phyloP scores from a whole-genome alignment of 2,888 invertebrate species.

The Lasioglossum marginatum region DNA sequence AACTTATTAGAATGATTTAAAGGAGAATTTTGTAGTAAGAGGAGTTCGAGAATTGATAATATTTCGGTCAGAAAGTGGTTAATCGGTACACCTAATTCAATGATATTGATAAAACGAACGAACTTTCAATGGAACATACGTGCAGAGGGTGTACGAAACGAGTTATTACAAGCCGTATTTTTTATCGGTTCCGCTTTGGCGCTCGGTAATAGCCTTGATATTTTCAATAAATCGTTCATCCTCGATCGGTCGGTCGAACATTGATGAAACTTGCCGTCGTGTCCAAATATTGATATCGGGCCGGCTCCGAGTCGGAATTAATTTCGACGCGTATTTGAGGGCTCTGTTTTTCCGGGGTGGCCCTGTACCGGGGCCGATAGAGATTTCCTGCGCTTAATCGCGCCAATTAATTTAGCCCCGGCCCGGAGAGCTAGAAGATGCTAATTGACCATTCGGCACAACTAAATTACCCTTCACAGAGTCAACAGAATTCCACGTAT shows the following conservation, averaged over 20 bases:
- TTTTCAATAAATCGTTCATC: constrained; percentile 8
- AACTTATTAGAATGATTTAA: too few relatives aligned
- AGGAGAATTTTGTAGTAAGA: not conserved
- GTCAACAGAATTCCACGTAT: constrained; percentile 36
- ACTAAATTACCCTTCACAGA: constrained; percentile 47
- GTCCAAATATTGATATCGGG: constrained; percentile 4
- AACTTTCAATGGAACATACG: not conserved
- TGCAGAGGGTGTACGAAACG: not conserved
- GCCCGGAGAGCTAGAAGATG: constrained; percentile 25
- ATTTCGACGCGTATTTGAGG: constrained; percentile 14
- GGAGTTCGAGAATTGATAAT: not conserved
- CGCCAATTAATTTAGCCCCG: constrained; percentile 34
- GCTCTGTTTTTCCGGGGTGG: constrained; percentile 9
- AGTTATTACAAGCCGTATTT: not conserved
- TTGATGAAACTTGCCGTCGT: not conserved
- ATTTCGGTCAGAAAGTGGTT: not conserved
- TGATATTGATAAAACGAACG: not conserved
- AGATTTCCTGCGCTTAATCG: constrained; percentile 15
- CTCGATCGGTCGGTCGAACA: not conserved
- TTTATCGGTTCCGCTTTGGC: not conserved
- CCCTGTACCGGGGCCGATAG: not conserved
- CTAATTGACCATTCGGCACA: constrained; percentile 39
- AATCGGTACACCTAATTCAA: not conserved
- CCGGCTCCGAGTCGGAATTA: constrained; percentile 4
- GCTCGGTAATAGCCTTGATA: not conserved